Base-by-base conservation (phyloP, 2,113 vertebrate genomes). In the Paralichthys olivaceus region DNA sequence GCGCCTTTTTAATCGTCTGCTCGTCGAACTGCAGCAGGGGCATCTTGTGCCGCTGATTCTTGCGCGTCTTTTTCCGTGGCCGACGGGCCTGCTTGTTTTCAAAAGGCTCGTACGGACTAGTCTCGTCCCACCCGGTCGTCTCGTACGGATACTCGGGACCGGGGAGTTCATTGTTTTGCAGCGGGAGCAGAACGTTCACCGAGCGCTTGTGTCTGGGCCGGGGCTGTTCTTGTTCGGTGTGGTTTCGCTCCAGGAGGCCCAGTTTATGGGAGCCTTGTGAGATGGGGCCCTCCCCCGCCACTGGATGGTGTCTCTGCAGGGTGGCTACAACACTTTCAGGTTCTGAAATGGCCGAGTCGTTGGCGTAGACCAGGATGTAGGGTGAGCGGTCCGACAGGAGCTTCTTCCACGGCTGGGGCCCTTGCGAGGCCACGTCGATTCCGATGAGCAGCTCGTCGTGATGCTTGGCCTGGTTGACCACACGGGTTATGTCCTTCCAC, bases 151-250 rank as follows among this genome's bases (percentile, higher is more conserved):
- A 95, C 76, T 97, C 95, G 0, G 96, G 94, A 9, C 96, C 98
- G 0, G 97, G 98, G 0, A 99, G 95, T 73, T 99, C 97, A 0
- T 99, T 98, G 79, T 99, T 98, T 72, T 97, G 98, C 78, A 99
- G 57, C 0, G 97, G 97, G n/a, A 97, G 77, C 58, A 96, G 90
- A 62, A 95, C 14, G 1, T 90, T 84, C 0, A 94, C 45, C 0
- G 97, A 96, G 20, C 97, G 96, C 32, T 91, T 96, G 29, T 61
- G 87, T 69, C 90, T 92, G 14, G 88, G 88, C 12, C 84, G 87
- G 1, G 81, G 23, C 23, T 40, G 69, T 0, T 80, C 69, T 4
- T 20, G 61, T 11, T 75, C 57, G 0, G 84, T 91, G 79, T 57
- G 7, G 63, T 87, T 91, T 65, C 76, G 91, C 14, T 75, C 56